phyloP scores from a whole-genome alignment of 2,797 vertebrate species.

The Hylomyscus alleni region DNA sequence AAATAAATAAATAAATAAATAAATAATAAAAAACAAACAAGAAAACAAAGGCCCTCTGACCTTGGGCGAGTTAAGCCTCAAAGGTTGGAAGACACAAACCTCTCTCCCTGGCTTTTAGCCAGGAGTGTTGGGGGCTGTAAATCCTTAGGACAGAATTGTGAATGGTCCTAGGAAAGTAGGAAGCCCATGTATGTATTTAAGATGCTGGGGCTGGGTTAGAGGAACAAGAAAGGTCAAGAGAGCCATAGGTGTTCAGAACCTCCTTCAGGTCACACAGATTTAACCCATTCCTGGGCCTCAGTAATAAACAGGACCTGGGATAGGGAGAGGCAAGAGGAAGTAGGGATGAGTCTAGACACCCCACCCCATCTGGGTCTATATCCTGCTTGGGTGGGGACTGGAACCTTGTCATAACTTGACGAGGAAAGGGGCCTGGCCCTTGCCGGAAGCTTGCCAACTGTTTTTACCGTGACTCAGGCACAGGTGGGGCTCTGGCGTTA shows the following conservation, averaged over 20 bases:
- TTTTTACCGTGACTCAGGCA: conserved; percentile 79
- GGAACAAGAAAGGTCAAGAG: not conserved
- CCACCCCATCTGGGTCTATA: not conserved
- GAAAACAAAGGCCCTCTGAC: not conserved
- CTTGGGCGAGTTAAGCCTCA: not conserved
- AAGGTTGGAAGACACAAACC: not conserved
- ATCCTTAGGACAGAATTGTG: not conserved
- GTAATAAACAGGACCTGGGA: not conserved
- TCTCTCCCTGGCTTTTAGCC: conserved; percentile 2
- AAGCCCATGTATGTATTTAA: conserved; percentile 9
- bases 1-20: too few species aligned
- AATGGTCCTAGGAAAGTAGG: conserved; percentile 35
- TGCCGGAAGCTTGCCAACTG: conserved; percentile 49
- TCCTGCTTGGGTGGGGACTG: not conserved
- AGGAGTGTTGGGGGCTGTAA: not conserved
- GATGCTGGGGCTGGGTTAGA: not conserved
- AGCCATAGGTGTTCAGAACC: not conserved
- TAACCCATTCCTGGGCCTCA: not conserved
- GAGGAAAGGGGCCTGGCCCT: not conserved
- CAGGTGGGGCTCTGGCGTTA: conserved; percentile 64
- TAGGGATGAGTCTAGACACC: not conserved
- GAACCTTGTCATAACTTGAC: conserved; percentile 50
- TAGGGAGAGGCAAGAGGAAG: not conserved
- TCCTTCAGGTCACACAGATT: not conserved
- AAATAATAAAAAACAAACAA: not conserved